These are phyloP conservation scores for Anseranas semipalmata DNA, from an alignment of 2,113 vertebrate species.

Conservation along the genomic window DNA sequence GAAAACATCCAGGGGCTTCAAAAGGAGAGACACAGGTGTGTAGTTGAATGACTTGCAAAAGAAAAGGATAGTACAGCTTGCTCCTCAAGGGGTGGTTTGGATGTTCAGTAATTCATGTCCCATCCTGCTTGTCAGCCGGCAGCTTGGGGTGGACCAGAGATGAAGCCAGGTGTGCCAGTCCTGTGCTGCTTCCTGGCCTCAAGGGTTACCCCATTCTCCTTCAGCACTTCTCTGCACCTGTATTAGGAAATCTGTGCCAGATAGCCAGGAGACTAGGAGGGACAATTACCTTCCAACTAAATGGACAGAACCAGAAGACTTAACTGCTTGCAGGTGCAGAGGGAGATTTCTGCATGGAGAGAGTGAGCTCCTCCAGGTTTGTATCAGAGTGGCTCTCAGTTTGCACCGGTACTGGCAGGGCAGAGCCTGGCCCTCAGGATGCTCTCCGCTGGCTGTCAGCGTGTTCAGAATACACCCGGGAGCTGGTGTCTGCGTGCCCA, in stretches of 20 bases:
- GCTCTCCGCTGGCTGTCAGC: neutral
- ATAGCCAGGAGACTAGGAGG: neutral
- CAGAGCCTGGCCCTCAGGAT: neutral
- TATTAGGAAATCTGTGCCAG: accelerated
- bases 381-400: neutral
- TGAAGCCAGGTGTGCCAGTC: neutral
- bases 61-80: neutral
- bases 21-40: neutral
- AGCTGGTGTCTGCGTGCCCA: neutral
- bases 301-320: neutral
- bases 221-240: too few relatives aligned
- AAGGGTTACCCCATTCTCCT: neutral
- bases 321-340: neutral
- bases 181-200: neutral
- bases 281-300: too few relatives aligned
- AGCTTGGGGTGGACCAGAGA: neutral
- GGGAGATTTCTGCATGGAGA: neutral
- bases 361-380: neutral
- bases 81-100: neutral
- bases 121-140: neutral
- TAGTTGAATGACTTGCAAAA: neutral
- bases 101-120: accelerated
- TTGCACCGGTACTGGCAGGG: neutral
- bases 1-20: neutral
- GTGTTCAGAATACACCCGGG: neutral